Evolutionary conservation across 2,797 vertebrate species (phyloP).

Genomic region (Sitta carolinensis): DNA sequence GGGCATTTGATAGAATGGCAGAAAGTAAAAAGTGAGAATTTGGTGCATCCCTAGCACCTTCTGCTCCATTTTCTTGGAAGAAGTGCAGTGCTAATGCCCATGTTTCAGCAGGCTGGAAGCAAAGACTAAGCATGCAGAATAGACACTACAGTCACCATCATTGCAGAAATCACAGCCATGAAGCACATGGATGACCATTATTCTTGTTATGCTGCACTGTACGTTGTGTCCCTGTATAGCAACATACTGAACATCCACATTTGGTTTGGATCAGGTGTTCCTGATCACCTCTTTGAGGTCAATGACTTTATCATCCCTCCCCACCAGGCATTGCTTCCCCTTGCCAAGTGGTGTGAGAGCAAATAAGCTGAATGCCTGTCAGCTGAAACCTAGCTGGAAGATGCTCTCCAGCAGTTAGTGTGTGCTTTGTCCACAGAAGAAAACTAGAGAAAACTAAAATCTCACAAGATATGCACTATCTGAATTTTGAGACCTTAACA

Average conservation of each 20-base stretch:
- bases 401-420: neutral
- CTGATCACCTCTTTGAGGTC: neutral
- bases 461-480: neutral
- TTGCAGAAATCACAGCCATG: accelerated
- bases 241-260: neutral
- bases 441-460: neutral
- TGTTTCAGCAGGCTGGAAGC: neutral
- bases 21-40: neutral
- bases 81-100: accelerated
- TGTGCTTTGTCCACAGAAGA: neutral
- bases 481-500: neutral
- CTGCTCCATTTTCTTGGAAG: neutral
- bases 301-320: neutral
- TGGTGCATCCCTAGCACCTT: accelerated
- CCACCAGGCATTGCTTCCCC: neutral
- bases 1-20: neutral
- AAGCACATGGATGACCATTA: neutral
- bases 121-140: neutral
- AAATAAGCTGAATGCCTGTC: neutral
- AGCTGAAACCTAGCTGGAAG: neutral
- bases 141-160: neutral
- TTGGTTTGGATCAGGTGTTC: neutral
- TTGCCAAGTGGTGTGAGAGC: neutral
- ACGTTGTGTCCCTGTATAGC: accelerated
- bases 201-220: neutral